Evolutionary conservation across 2,888 invertebrate genomes (phyloP).

Genomic region (Ditula angustiorana): DNA sequence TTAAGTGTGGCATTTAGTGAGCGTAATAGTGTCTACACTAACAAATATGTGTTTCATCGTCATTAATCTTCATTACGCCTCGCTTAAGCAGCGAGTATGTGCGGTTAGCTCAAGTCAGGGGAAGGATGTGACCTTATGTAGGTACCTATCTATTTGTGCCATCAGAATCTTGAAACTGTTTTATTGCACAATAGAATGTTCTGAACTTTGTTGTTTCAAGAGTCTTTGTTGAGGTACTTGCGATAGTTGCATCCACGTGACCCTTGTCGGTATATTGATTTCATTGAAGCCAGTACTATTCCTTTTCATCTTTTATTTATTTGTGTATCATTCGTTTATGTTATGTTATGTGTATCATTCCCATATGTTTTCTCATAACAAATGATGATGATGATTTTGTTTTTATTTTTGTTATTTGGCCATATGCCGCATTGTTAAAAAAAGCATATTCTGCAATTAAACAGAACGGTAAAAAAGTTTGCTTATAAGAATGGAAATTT

Average conservation of each 20-base stretch:
- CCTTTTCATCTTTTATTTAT: too few relatives aligned
- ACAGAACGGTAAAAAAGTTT: too few relatives aligned
- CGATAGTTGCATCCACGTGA: neutral
- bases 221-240: constrained; percentile 13
- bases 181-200: constrained; percentile 36
- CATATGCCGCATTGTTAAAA: too few relatives aligned
- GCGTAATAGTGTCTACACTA: constrained; percentile 37
- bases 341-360: too few relatives aligned
- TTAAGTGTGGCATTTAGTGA: constrained; percentile 37
- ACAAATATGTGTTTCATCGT: constrained; percentile 61
- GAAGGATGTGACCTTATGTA: constrained; percentile 39
- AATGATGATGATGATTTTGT: too few relatives aligned
- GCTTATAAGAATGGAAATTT: too few relatives aligned
- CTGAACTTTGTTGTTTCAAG: constrained; percentile 27
- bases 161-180: constrained; percentile 39
- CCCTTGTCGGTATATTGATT: neutral
- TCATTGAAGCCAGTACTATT: too few relatives aligned
- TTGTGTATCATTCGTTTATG: too few relatives aligned
- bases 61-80: constrained; percentile 82
- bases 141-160: constrained; percentile 35
- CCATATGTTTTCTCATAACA: too few relatives aligned
- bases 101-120: constrained; percentile 64
- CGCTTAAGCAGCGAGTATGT: constrained; percentile 64
- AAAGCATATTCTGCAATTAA: too few relatives aligned
- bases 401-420: too few relatives aligned